Percentiles rank a stretch among this genome's conserved stretches.
These are phyloP conservation scores for Craterocephalus amniculus DNA, from an alignment of 2,797 vertebrate species.

Conservation along the genomic window DNA sequence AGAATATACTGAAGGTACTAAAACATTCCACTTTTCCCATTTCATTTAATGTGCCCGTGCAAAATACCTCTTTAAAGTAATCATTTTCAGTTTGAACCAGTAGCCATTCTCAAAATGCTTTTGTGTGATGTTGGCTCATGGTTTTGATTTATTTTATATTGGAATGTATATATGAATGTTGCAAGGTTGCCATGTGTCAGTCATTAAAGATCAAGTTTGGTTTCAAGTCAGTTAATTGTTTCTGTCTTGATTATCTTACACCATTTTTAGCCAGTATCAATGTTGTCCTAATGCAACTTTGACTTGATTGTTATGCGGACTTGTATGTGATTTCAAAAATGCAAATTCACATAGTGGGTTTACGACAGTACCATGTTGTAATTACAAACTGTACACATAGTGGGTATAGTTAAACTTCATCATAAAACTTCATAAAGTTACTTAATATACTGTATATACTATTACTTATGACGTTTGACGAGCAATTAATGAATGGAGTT, in stretches of 20 bases:
- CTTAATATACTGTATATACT: too few relatives aligned
- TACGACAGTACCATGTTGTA: neutral
- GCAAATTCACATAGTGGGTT: neutral
- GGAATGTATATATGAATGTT: slow-evolving; percentile 82
- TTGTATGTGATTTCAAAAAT: neutral
- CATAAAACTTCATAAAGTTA: too few relatives aligned
- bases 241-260: neutral
- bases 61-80: slow-evolving; percentile 76
- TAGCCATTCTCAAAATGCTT: slow-evolving; percentile 75
- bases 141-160: slow-evolving; percentile 81
- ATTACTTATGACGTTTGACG: too few relatives aligned
- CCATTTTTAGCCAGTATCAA: neutral
- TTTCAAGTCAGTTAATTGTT: slow-evolving; percentile 46
- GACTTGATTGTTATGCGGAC: neutral
- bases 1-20: slow-evolving; percentile 70
- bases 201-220: slow-evolving; percentile 83
- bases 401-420: neutral
- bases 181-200: slow-evolving; percentile 80
- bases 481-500: too few relatives aligned
- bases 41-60: slow-evolving; percentile 73
- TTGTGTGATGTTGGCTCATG: slow-evolving; percentile 80
- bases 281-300: neutral
- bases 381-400: neutral
- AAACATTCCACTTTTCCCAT: slow-evolving; percentile 79
- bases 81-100: slow-evolving; percentile 72